phyloP scores from a whole-genome alignment of 2,113 vertebrate genomes.

The Hippocampus barbouri region DNA sequence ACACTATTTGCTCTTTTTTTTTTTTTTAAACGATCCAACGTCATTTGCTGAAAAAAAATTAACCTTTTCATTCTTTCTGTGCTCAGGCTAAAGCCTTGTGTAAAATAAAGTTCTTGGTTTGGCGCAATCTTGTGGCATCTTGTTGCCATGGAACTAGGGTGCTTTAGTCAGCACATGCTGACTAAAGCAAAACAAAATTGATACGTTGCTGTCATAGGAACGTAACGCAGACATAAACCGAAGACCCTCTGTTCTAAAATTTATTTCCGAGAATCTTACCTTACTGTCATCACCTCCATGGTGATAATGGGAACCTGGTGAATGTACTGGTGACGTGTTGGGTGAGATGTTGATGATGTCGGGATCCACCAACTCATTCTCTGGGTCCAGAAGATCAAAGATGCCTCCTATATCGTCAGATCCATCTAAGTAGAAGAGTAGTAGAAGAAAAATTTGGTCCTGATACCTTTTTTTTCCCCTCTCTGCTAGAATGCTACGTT shows the following conservation, averaged over 20 bases:
- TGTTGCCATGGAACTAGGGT: too few species aligned
- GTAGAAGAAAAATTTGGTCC: neutral
- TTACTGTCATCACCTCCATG: slow-evolving; percentile 91
- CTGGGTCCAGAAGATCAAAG: slow-evolving; percentile 88
- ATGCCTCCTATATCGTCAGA: slow-evolving; percentile 88
- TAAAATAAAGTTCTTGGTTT: too few species aligned
- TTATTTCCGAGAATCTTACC: slow-evolving; percentile 63
- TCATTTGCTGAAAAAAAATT: too few species aligned
- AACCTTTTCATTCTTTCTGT: too few species aligned
- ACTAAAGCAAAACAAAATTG: too few species aligned
- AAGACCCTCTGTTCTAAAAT: neutral
- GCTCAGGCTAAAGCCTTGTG: too few species aligned
- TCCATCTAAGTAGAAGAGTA: slow-evolving; percentile 73
- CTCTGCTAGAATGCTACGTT: neutral
- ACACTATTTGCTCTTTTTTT: neutral
- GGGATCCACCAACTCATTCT: slow-evolving; percentile 87
- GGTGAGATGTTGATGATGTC: slow-evolving; percentile 97
- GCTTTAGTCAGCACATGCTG: too few species aligned
- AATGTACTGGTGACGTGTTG: slow-evolving; percentile 89
- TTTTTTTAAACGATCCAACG: too few species aligned
- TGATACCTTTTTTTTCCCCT: neutral
- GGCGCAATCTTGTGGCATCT: too few species aligned
- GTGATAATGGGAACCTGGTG: slow-evolving; percentile 92
- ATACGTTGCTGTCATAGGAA: neutral
- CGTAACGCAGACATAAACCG: neutral